A percentile compares a stretch with the other conserved stretches of the same genome.
These are phyloP conservation scores for Drosophila testacea DNA, from an alignment of 2,888 invertebrate species.

Conservation along the genomic window DNA sequence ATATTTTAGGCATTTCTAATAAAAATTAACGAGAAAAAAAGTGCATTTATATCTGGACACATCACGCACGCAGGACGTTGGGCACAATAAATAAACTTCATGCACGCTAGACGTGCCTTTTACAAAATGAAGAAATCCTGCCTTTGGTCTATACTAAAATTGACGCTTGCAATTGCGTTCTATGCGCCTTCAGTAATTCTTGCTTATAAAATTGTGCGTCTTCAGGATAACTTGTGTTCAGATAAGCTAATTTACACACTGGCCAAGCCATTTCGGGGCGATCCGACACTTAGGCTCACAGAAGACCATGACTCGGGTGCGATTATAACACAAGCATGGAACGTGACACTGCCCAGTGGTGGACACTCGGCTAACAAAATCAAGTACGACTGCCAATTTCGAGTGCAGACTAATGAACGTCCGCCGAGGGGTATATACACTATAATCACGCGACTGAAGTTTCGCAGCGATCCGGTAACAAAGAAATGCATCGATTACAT, in stretches of 20 bases:
- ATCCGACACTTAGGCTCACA: slow-evolving; percentile 77
- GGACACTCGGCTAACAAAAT: slow-evolving; percentile 73
- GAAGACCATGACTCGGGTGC: slow-evolving; percentile 82
- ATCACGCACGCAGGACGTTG: slow-evolving; percentile 44
- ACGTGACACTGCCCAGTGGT: slow-evolving; percentile 74
- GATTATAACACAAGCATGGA: slow-evolving; percentile 83
- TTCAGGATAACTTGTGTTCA: slow-evolving; percentile 82
- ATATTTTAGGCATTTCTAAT: slow-evolving; percentile 22
- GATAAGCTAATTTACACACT: slow-evolving; percentile 77
- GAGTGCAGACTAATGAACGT: slow-evolving; percentile 76
- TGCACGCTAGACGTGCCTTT: slow-evolving; percentile 28
- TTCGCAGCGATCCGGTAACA: slow-evolving; percentile 76
- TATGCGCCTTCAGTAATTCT: slow-evolving; percentile 39
- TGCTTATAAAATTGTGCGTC: slow-evolving; percentile 69
- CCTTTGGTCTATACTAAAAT: slow-evolving; percentile 49
- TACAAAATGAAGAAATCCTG: slow-evolving; percentile 56
- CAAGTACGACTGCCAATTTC: slow-evolving; percentile 82
- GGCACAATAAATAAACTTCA: slow-evolving; percentile 19
- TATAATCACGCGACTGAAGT: slow-evolving; percentile 82
- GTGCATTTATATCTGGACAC: slow-evolving; percentile 21
- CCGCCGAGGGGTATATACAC: slow-evolving; percentile 81
- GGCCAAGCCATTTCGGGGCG: slow-evolving; percentile 79
- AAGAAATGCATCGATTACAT: slow-evolving; percentile 81
- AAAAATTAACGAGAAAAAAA: slow-evolving; percentile 18
- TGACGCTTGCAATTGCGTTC: slow-evolving; percentile 47